Evolutionary conservation across 2,113 vertebrate species (phyloP), one percentile per base, ranked within the genome.

Genomic region (Paratilapia polleni): DNA sequence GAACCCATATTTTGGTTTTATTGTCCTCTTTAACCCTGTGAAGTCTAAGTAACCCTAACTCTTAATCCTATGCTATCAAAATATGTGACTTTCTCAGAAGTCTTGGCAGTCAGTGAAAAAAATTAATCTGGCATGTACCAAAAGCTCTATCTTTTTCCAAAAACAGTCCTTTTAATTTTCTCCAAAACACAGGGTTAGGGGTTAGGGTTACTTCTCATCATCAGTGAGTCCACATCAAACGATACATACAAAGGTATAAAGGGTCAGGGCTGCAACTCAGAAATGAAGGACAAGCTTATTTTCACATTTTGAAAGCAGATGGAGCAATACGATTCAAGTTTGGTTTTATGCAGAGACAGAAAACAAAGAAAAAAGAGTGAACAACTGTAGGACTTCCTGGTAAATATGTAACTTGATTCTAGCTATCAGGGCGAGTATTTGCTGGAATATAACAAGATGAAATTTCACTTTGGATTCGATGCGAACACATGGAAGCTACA

Each of bases 211-310:
- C 66, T 52, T 49, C 22, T 68, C 64, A 49, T 43, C 3, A 66
- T 49, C 66, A 28, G 43, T 52, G 66, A 8, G 10, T 70, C 66
- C 43, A 70, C 66, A 70, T 52, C 66, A 70, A 70, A 52, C 43
- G 5, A 5, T 12, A 12, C 43, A 47, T 47, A 47, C 43, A 7
- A 28, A 70, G 64, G 11, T 12, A 41, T 41, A 28, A 43, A 49
- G 0, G n/a, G 9, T 68, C n/a, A 17, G 0, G 38, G 38, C 63
- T 20, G 41, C 24, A 41, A 20, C 41, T 26, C 64, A 6, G 19
- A 63, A n/a, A 36, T n/a, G 34, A 4, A 63, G 11, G 61, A 22
- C 5, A 12, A 43, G 41, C 41, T 14, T 13, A 14, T 43, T 43
- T 13, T 43, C 11, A 4, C 41, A 13, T 2, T 13, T 43, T 43